A percentile compares a stretch with the other conserved stretches of the same genome.
Conservation (phyloP, 2,113 vertebrate species). For the Psilopogon haemacephalus region DNA sequence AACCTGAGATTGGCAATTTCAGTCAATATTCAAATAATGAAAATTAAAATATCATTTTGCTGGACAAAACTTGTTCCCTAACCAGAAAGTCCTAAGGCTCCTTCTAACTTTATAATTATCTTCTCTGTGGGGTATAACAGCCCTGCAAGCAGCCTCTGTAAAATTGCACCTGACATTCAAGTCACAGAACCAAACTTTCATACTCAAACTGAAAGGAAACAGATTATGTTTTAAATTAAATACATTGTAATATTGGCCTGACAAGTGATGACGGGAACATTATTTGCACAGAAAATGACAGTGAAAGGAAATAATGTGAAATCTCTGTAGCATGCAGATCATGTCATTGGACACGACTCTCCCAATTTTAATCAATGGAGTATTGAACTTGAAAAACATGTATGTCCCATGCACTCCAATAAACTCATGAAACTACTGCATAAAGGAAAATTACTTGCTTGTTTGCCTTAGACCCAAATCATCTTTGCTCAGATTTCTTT, state of each 20-base stretch:
- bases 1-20: neutral
- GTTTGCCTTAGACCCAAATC: neutral
- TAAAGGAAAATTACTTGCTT: neutral
- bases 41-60: slow-evolving; percentile 61
- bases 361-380: neutral
- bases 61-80: slow-evolving; percentile 15
- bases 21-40: neutral
- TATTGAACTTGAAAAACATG: neutral
- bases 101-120: slow-evolving; percentile 57
- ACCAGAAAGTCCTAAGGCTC: slow-evolving; percentile 14
- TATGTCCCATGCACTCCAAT: neutral
- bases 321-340: neutral
- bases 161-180: slow-evolving; percentile 54
- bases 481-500: slow-evolving; percentile 18
- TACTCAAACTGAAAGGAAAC: slow-evolving; percentile 18
- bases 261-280: neutral
- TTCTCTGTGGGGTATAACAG: slow-evolving; percentile 42
- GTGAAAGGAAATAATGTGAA: neutral
- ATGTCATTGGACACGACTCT: neutral
- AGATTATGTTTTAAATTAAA: slow-evolving; percentile 56
- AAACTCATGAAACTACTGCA: neutral
- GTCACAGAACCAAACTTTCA: slow-evolving; percentile 36
- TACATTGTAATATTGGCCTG: neutral
- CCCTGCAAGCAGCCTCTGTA: neutral
- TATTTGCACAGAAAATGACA: slow-evolving; percentile 19